These are phyloP conservation scores for Castor canadensis DNA, from an alignment of 2,113 vertebrate genomes.

Conservation along the genomic window DNA sequence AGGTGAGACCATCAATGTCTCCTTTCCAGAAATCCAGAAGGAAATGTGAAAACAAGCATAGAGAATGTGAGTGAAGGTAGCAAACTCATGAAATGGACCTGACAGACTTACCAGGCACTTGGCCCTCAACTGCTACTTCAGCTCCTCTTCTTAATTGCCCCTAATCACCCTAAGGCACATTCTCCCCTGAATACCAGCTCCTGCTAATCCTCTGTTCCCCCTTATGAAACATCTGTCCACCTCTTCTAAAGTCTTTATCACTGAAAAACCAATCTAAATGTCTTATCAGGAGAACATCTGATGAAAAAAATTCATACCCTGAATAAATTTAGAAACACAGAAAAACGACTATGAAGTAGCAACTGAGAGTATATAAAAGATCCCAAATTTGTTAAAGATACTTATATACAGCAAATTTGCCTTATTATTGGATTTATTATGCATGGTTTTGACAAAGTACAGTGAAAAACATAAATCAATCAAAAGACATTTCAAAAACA, in stretches of 20 bases:
- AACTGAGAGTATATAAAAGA: conserved; percentile 19
- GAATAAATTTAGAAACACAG: conserved; percentile 16
- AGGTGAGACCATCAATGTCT: neutral
- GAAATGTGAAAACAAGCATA: neutral
- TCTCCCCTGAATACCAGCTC: neutral
- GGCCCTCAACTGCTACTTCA: neutral
- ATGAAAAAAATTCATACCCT: conserved; percentile 33
- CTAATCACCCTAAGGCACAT: neutral
- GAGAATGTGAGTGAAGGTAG: conserved; percentile 20
- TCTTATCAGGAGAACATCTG: neutral
- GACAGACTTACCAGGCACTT: neutral
- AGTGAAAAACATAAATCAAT: too few relatives aligned
- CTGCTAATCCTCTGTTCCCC: neutral
- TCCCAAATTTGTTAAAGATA: conserved; percentile 19
- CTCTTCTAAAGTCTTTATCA: neutral
- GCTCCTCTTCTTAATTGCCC: conserved; percentile 1
- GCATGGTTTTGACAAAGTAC: too few relatives aligned
- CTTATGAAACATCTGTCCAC: neutral
- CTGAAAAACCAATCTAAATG: conserved; percentile 38
- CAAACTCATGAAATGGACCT: conserved; percentile 6
- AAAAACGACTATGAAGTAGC: conserved; percentile 40
- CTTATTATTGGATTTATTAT: too few relatives aligned
- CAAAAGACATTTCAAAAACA: too few relatives aligned
- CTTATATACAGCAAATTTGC: too few relatives aligned
- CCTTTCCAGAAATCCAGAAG: conserved; percentile 25